These are phyloP conservation scores for Drosophila busckii DNA, from an alignment of 1,140 invertebrate genomes.

Conservation along the genomic window DNA sequence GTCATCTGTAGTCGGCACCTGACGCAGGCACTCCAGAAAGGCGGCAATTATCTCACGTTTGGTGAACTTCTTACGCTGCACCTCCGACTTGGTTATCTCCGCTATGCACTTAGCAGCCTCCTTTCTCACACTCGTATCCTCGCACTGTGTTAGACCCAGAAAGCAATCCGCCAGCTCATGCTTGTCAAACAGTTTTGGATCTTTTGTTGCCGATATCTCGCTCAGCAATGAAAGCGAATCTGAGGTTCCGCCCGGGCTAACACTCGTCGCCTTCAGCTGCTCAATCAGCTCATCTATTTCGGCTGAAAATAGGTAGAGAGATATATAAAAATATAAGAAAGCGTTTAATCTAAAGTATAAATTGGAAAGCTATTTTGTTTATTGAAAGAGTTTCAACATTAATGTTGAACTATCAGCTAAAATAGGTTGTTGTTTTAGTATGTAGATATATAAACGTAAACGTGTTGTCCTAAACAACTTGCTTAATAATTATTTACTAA, in stretches of 20 bases:
- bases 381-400: too few relatives aligned
- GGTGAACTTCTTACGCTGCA: constrained; percentile 84
- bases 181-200: constrained; percentile 76
- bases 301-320: constrained; percentile 38
- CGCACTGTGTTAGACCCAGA: constrained; percentile 53
- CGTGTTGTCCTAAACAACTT: too few relatives aligned
- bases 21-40: constrained; percentile 80
- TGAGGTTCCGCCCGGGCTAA: constrained; percentile 55
- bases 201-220: constrained; percentile 74
- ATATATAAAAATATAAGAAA: neutral
- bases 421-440: too few relatives aligned
- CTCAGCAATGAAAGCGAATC: constrained; percentile 58
- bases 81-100: constrained; percentile 85
- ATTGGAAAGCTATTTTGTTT: too few relatives aligned
- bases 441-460: too few relatives aligned
- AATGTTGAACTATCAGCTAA: too few relatives aligned
- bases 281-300: constrained; percentile 78
- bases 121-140: constrained; percentile 63
- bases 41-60: constrained; percentile 81
- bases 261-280: constrained; percentile 66
- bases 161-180: constrained; percentile 72
- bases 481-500: too few relatives aligned
- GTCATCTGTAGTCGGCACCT: constrained; percentile 52
- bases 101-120: constrained; percentile 84
- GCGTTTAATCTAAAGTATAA: constrained; percentile 3